Evolutionary conservation across 2,797 vertebrate genomes (phyloP), one percentile per base, ranked within the genome.

Genomic region (Carduelis carduelis): DNA sequence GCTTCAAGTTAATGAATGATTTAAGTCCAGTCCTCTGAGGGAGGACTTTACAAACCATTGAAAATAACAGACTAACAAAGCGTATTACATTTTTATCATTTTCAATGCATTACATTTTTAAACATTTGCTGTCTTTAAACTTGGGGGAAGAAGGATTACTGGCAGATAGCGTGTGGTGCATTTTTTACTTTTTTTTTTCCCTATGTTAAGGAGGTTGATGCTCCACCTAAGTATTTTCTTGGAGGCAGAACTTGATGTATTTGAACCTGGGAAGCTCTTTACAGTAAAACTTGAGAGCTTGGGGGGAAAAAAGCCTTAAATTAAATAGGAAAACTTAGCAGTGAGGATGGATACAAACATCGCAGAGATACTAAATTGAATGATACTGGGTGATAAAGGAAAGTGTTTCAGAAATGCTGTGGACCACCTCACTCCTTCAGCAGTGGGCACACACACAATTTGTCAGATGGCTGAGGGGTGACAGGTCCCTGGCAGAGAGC

Each of bases 1-100:
- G 56, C 71, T 94, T 92, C 44, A 87, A 89, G 88, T 71, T 89
- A 89, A 89, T 92, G 61, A 96, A 95, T 93, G 79, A 93, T 90
- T 95, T 65, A 83, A 85, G 27, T 22, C 44, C 56, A 44, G 7
- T 93, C 50, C 77, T 83, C 63, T 60, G 68, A 94, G 82, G 76
- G 59, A 93, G 46, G 43, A 55, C 88, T 95, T 94, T 75, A 93
- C 50, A 91, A 95, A 92, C 61, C 60, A 34, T 87, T 85, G 83
- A 87, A 95, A 85, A 95, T 70, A 82, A 41, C 59, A 89, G 56
- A 66, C 53, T 84, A 84, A 92, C 77, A 90, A 89, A 94, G 74
- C 2, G 3, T 83, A 74, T 88, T 90, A 72, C 72, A 80, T 92
- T 87, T 96, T 68, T 91, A 91, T 93, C 5, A 1, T 84, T 95